phyloP scores from a whole-genome alignment of 2,888 invertebrate genomes.

The Globia sparganii region DNA sequence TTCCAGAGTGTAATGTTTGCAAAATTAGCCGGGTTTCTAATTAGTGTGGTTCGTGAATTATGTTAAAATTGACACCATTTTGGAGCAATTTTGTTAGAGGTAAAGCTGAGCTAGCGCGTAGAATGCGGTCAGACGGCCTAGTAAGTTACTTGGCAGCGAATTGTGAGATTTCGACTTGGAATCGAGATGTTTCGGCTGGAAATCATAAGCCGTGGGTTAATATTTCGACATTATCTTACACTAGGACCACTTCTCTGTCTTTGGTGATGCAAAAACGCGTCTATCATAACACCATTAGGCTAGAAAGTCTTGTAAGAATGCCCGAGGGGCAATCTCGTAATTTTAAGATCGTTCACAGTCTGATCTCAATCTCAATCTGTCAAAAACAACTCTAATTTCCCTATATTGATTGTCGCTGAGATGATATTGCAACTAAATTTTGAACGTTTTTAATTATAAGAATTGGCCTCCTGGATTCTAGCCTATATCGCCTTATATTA shows the following conservation, averaged over 20 bases:
- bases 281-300: neutral
- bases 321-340: too few species aligned
- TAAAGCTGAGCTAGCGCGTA: neutral
- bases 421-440: neutral
- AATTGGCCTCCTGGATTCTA: neutral
- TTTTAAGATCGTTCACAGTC: too few species aligned
- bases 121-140: neutral
- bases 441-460: neutral
- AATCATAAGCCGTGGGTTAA: neutral
- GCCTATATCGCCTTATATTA: neutral
- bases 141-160: neutral
- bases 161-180: neutral
- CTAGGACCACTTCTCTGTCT: neutral
- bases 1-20: slow-evolving; percentile 73
- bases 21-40: slow-evolving; percentile 72
- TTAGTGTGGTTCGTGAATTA: slow-evolving; percentile 69
- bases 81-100: slow-evolving; percentile 29
- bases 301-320: neutral
- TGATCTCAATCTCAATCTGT: neutral
- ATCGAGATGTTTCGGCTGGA: too few species aligned
- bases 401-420: neutral
- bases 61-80: slow-evolving; percentile 72
- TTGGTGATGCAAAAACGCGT: too few species aligned
- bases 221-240: neutral
- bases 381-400: neutral